Conservation (phyloP, 2,113 vertebrate species). For the Ceyx margarethae region DNA sequence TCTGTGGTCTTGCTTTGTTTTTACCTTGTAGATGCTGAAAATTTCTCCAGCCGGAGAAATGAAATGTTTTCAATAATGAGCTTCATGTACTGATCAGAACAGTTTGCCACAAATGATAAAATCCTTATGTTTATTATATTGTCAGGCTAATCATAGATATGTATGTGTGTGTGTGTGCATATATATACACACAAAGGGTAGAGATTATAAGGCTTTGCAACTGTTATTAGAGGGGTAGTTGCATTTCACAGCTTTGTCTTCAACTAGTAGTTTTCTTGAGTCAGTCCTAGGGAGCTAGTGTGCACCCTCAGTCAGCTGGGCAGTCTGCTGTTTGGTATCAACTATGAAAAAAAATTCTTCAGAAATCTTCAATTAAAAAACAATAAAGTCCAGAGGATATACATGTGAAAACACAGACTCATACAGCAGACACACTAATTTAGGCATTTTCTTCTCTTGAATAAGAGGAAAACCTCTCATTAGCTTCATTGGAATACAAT, state of each 20-base stretch:
- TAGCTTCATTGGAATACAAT: not conserved
- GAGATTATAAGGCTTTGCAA: not conserved
- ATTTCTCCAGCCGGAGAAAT: not conserved
- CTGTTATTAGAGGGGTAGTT: not conserved
- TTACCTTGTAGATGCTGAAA: not conserved
- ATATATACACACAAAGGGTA: not conserved
- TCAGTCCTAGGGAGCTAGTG: not conserved
- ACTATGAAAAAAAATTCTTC: not conserved
- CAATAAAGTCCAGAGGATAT: fast-evolving
- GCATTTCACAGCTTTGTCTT: not conserved
- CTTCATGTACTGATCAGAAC: not conserved
- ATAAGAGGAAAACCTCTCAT: not conserved
- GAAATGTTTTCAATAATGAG: not conserved
- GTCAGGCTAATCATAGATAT: fast-evolving
- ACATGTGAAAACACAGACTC: not conserved
- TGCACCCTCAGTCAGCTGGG: not conserved
- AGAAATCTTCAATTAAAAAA: not conserved
- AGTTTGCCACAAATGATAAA: not conserved
- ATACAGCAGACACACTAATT: not conserved
- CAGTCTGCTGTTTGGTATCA: not conserved
- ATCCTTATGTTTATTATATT: not conserved
- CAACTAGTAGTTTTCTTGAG: not conserved
- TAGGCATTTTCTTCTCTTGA: not conserved
- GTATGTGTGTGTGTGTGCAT: no score
- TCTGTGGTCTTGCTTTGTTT: conserved; percentile 25